Percentiles rank a stretch among this genome's conserved stretches.
Conservation (phyloP, 2,113 vertebrate genomes). For the Terrapene triunguis region DNA sequence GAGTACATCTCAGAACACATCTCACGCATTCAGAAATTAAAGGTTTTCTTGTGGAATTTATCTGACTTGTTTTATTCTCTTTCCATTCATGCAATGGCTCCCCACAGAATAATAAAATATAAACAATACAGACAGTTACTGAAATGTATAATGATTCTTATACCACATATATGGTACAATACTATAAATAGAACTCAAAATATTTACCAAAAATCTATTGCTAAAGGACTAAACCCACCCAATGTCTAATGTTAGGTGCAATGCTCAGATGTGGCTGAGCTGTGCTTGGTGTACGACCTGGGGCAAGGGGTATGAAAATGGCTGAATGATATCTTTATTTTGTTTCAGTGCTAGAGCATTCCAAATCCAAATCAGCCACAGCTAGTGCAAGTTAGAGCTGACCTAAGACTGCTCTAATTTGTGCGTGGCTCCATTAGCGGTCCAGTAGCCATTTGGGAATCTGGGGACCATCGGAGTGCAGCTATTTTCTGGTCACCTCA, state of each 20-base stretch:
- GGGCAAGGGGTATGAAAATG: fast-evolving
- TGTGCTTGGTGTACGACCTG: not conserved
- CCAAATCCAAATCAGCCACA: not conserved
- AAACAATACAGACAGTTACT: fast-evolving
- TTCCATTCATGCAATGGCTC: not conserved
- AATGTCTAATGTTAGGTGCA: not conserved
- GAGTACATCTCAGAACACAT: not conserved
- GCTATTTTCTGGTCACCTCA: no score
- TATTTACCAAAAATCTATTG: not conserved
- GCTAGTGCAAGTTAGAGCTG: fast-evolving
- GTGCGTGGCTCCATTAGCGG: not conserved
- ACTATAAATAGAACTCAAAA: not conserved
- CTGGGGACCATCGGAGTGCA: fast-evolving
- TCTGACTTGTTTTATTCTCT: fast-evolving
- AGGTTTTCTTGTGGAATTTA: not conserved
- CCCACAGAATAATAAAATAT: not conserved
- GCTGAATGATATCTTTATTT: not conserved
- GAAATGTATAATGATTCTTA: not conserved
- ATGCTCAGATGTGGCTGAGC: not conserved
- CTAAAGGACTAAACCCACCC: not conserved
- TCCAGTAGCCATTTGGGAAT: not conserved
- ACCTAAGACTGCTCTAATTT: not conserved
- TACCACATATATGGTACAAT: not conserved
- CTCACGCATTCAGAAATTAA: not conserved
- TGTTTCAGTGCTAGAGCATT: not conserved